Base-by-base conservation (phyloP, 2,113 vertebrate species). In the Hiodon alosoides region DNA sequence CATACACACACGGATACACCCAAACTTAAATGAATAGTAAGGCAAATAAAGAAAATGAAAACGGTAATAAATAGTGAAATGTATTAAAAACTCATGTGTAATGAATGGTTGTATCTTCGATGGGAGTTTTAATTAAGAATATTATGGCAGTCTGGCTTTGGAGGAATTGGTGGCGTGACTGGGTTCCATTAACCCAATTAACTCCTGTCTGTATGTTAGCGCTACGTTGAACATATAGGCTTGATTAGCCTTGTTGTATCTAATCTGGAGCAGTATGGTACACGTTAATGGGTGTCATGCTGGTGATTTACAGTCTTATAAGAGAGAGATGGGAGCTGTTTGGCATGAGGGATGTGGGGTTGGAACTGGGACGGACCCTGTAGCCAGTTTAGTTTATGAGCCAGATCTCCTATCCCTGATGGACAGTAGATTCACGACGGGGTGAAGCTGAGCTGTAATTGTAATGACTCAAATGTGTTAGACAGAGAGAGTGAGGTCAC, bases 341-440 rank as follows among this genome's bases (percentile, higher is more conserved):
- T 11, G 13, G 16, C 17, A 46, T 31, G 10, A 16, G n/a, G 14
- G 13, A 8, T 53, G 50, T 7, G 57, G 61, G 55, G 31, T n/a
- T n/a, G 16, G 46, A 55, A 53, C 57, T 64, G 31, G 5, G 65
- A 74, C 57, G 16, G 62, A 55, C 67, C 83, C 80, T 81, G 81
- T 82, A 85, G 83, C 81, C 83, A 84, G 84, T 89, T 87, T 82
- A 86, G 86, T 83, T 82, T 81, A 89, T 85, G 85, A 86, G 79
- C 71, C 80, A 55, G 84, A 77, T 74, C 79, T 80, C 83, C 67
- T 79, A 14, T 81, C 71, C 73, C 79, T 85, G 85, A 79, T 16
- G 77, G 79, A 79, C 79, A 67, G 76, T 77, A 60, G 75, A 76
- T 81, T 84, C 85, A 84, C 86, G 87, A 83, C 9, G 31, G 68